phyloP scores from a whole-genome alignment of 2,888 invertebrate genomes.

The Nebria salina region DNA sequence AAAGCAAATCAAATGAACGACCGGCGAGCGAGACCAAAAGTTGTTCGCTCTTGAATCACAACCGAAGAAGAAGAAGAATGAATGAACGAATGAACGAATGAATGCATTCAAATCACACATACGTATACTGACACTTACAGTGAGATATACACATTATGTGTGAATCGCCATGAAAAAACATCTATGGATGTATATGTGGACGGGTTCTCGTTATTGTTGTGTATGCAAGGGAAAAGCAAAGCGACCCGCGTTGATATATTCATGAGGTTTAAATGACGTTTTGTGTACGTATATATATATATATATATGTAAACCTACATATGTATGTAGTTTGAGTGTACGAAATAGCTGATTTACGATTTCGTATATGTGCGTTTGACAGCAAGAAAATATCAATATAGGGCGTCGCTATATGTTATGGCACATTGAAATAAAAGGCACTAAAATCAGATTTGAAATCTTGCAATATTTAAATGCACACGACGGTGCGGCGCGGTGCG shows the following conservation, averaged over 20 bases:
- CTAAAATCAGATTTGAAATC: conserved; percentile 2
- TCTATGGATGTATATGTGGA: neutral
- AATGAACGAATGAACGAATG: too few species aligned
- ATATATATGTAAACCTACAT: neutral
- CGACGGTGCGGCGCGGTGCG: too few species aligned
- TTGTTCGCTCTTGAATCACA: neutral
- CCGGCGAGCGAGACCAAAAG: neutral
- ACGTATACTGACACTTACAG: neutral
- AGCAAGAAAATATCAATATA: conserved; percentile 3
- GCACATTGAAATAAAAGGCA: conserved; percentile 16
- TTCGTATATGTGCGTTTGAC: conserved; percentile 27
- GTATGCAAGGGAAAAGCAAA: neutral
- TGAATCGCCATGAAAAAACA: neutral
- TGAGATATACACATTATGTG: conserved; percentile 5
- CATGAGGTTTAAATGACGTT: conserved; percentile 38
- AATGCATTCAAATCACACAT: neutral
- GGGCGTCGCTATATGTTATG: neutral
- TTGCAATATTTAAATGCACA: neutral
- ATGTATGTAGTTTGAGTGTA: conserved; percentile 23
- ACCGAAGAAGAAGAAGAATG: neutral
- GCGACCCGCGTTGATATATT: conserved; percentile 28
- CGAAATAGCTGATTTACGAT: conserved; percentile 37
- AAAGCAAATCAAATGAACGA: neutral
- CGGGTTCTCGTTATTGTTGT: neutral
- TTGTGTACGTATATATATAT: neutral